Evolutionary conservation across 1,140 invertebrate species (phyloP).

Genomic region (Pachypeltis micranthus): DNA sequence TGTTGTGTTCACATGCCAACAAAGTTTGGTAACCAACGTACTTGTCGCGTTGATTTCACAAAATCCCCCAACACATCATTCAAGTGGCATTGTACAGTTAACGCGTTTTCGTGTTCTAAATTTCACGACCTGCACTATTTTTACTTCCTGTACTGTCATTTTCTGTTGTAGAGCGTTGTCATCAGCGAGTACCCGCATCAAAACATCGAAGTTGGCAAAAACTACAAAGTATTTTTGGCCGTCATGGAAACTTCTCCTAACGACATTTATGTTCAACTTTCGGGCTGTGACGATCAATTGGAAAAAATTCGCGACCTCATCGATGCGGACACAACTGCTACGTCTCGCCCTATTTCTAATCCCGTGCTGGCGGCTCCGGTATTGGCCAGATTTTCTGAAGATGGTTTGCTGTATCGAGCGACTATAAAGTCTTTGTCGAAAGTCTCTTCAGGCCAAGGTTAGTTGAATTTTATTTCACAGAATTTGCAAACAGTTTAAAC

Average conservation of each 20-base stretch:
- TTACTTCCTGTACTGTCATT: not conserved
- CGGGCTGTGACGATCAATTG: not conserved
- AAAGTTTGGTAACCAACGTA: no score
- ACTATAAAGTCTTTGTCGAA: constrained; percentile 33
- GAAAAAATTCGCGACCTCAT: not conserved
- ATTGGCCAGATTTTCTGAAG: constrained; percentile 41
- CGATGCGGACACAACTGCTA: not conserved
- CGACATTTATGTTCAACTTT: not conserved
- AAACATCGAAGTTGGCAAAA: not conserved
- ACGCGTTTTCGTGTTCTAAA: no score
- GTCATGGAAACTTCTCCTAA: not conserved
- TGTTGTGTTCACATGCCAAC: no score
- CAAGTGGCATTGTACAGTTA: no score
- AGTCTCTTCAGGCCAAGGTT: not conserved
- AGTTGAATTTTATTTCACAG: no score
- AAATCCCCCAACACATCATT: no score
- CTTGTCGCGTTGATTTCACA: no score
- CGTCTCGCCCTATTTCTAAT: not conserved
- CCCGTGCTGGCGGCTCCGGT: constrained; percentile 1
- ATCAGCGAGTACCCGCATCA: not conserved
- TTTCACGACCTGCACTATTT: not conserved
- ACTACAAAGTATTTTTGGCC: not conserved
- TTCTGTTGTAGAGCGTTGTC: not conserved
- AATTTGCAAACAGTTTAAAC: no score
- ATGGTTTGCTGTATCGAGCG: constrained; percentile 44